Evolutionary conservation across 1,140 invertebrate species (phyloP).

Genomic region (Aricia agestis): DNA sequence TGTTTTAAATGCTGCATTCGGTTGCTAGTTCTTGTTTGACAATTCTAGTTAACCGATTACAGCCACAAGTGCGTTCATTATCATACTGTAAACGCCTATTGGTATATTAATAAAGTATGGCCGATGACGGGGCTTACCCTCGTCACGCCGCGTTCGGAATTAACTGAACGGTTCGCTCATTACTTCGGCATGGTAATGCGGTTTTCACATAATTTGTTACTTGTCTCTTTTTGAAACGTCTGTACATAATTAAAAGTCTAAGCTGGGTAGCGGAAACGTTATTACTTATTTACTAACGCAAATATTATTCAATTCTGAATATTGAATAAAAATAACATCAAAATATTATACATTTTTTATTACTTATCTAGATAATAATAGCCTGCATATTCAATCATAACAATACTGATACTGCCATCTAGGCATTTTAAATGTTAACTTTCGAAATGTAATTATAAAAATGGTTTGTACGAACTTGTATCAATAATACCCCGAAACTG

Average conservation of each 20-base stretch:
- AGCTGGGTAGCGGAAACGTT: background rate
- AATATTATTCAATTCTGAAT: too few relatives aligned
- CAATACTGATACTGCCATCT: background rate
- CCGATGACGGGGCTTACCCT: constrained; percentile 6
- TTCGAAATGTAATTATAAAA: constrained; percentile 41
- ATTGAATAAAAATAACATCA: too few relatives aligned
- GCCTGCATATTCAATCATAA: too few relatives aligned
- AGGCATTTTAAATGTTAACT: constrained; percentile 12
- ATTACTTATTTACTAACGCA: background rate
- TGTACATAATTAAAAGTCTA: constrained; percentile 4
- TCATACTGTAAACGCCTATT: background rate
- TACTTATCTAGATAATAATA: too few relatives aligned
- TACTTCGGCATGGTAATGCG: constrained; percentile 12
- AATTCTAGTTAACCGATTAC: too few relatives aligned
- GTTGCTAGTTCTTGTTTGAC: too few relatives aligned
- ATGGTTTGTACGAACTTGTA: constrained; percentile 45
- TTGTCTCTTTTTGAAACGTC: constrained; percentile 12
- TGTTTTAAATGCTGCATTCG: too few relatives aligned
- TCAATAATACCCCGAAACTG: constrained; percentile 47
- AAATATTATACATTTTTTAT: too few relatives aligned
- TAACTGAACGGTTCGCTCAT: constrained; percentile 12
- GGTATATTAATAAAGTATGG: constrained; percentile 12
- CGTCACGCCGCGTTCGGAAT: constrained; percentile 10
- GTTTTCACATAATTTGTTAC: constrained; percentile 16
- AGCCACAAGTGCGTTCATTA: background rate